phyloP scores from a whole-genome alignment of 2,797 vertebrate genomes.

The Gadopsis marmoratus region DNA sequence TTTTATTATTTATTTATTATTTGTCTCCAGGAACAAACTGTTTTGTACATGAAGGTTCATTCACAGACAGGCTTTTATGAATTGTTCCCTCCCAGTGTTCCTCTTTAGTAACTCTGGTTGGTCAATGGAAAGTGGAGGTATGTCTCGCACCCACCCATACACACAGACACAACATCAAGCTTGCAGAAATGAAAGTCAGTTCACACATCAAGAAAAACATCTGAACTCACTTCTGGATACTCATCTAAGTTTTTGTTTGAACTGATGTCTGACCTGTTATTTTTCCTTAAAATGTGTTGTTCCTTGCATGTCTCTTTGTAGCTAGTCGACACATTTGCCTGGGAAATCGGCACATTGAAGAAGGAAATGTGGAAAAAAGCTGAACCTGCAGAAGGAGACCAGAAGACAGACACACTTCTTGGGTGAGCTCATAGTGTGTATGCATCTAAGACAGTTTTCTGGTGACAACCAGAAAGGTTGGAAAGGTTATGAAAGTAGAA shows the following conservation, averaged over 20 bases:
- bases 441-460: background rate
- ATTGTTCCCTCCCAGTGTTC: conserved; percentile 21
- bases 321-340: conserved; percentile 95
- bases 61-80: conserved; percentile 5
- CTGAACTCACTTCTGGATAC: background rate
- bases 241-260: background rate
- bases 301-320: conserved; percentile 65
- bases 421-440: conserved; percentile 58
- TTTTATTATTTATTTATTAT: conserved; percentile 23
- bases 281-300: background rate
- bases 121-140: conserved; percentile 17
- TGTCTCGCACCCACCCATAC: too few relatives aligned
- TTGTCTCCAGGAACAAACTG: background rate
- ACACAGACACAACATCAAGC: background rate
- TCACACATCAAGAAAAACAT: background rate
- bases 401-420: conserved; percentile 72
- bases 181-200: conserved; percentile 8
- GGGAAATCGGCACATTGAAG: conserved; percentile 94
- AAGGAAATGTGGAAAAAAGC: conserved; percentile 93
- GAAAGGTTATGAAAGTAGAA: too few relatives aligned
- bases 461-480: too few relatives aligned
- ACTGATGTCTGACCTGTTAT: background rate
- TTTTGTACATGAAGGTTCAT: background rate
- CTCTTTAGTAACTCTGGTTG: conserved; percentile 17
- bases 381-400: conserved; percentile 80